Percentiles rank a stretch among this genome's conserved stretches.
These are phyloP conservation scores for Hypsibius dujardini DNA, from an alignment of 1,140 invertebrate genomes.

Conservation along the genomic window DNA sequence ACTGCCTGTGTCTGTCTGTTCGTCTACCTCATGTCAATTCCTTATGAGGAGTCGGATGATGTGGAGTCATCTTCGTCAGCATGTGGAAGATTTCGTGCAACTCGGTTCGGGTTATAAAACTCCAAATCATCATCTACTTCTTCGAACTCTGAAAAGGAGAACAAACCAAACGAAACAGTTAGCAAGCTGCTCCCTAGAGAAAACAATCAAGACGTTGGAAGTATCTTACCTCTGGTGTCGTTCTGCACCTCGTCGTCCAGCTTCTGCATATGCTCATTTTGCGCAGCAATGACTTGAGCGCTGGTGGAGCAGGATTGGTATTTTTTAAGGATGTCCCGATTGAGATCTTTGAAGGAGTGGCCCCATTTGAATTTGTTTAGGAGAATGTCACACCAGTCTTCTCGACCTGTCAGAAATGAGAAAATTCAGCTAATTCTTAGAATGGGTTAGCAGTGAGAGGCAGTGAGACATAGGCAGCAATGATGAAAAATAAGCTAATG, in stretches of 20 bases:
- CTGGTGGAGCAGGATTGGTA: conserved; percentile 60
- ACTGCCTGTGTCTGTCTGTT: too few relatives aligned
- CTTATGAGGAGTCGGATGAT: too few relatives aligned
- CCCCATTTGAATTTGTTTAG: conserved; percentile 89
- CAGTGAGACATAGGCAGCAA: too few relatives aligned
- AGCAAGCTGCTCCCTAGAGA: too few relatives aligned
- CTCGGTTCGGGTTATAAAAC: conserved; percentile 10
- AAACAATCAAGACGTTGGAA: background rate
- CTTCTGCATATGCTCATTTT: conserved; percentile 52
- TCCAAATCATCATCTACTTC: background rate
- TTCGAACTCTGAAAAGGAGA: background rate
- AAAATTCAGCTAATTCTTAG: too few relatives aligned
- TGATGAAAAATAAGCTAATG: too few relatives aligned
- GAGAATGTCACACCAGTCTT: conserved; percentile 55
- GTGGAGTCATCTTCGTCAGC: too few relatives aligned
- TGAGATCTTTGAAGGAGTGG: conserved; percentile 62
- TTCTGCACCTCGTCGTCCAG: conserved; percentile 33
- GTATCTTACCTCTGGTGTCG: conserved; percentile 21
- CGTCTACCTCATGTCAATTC: too few relatives aligned
- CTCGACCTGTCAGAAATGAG: conserved; percentile 41
- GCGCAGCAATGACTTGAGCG: conserved; percentile 55
- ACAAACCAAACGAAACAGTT: background rate
- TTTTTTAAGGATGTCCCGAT: conserved; percentile 58
- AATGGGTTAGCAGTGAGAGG: too few relatives aligned
- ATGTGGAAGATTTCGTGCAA: too few relatives aligned